A percentile compares a stretch with the other conserved stretches of the same genome.
Conservation (phyloP, 2,797 vertebrate species). For the Adrianichthys oophorus region DNA sequence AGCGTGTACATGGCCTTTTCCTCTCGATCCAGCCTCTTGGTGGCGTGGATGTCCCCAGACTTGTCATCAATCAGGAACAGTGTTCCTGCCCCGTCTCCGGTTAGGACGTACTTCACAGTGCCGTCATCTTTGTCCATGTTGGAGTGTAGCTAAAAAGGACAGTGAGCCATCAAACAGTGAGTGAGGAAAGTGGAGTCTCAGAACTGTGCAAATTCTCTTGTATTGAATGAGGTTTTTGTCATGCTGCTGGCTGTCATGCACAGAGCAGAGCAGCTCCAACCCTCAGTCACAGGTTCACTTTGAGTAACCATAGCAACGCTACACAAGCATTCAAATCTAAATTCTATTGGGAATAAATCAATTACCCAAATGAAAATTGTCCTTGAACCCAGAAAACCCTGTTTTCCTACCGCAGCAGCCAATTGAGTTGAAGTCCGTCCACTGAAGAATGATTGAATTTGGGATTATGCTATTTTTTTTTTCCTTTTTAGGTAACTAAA, state of each 20-base stretch:
- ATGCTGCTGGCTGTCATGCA: background rate
- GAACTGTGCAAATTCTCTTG: background rate
- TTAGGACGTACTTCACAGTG: conserved; percentile 92
- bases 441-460: background rate
- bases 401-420: background rate
- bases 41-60: conserved; percentile 96
- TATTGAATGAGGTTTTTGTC: background rate
- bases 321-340: background rate
- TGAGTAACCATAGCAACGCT: conserved; percentile 12
- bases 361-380: conserved; percentile 2
- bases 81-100: conserved; percentile 92
- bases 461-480: background rate
- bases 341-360: background rate
- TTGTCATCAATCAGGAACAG: conserved; percentile 96
- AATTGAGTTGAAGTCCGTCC: background rate
- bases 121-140: conserved; percentile 96
- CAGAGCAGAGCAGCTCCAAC: background rate
- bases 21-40: conserved; percentile 94
- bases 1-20: conserved; percentile 93
- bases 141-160: conserved; percentile 86
- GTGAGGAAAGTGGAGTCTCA: background rate
- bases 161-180: conserved; percentile 1
- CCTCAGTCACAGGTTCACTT: conserved; percentile 6
- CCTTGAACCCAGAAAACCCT: conserved; percentile 12
- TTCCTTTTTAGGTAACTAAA: background rate